A percentile compares a stretch with the other conserved stretches of the same genome.
These are phyloP conservation scores for Rhinichthys klamathensis DNA, from an alignment of 2,113 vertebrate species.

Conservation along the genomic window DNA sequence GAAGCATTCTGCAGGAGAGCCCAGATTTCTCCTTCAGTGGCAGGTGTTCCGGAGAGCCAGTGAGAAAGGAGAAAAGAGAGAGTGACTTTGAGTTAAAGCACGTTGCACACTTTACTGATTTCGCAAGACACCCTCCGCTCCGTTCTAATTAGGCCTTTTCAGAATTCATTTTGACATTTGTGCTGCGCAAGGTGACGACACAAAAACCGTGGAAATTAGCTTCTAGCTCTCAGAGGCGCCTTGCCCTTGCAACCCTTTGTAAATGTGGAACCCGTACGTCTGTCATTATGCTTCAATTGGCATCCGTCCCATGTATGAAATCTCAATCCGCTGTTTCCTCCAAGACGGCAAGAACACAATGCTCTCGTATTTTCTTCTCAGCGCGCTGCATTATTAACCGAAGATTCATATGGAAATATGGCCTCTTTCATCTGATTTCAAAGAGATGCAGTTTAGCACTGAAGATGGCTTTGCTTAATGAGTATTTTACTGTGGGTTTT, in stretches of 20 bases:
- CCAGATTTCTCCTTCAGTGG: constrained; percentile 38
- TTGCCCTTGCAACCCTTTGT: constrained; percentile 4
- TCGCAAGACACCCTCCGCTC: constrained; percentile 16
- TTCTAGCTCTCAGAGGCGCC: constrained; percentile 6
- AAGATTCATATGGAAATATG: constrained; percentile 60
- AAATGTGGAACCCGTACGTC: neutral
- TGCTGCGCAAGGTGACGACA: constrained; percentile 40
- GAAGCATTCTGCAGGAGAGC: constrained; percentile 55
- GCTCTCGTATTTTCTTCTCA: constrained; percentile 31
- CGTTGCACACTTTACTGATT: constrained; percentile 35
- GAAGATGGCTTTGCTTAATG: constrained; percentile 55
- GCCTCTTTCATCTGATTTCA: constrained; percentile 60
- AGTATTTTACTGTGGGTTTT: constrained; percentile 36
- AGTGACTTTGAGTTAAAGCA: constrained; percentile 21
- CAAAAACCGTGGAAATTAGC: constrained; percentile 41
- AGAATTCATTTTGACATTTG: constrained; percentile 55
- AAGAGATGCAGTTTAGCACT: constrained; percentile 56
- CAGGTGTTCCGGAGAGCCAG: constrained; percentile 40
- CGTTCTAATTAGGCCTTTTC: constrained; percentile 54
- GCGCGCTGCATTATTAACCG: constrained; percentile 44
- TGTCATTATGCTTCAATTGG: constrained; percentile 43
- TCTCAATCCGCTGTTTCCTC: constrained; percentile 41
- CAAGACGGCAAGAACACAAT: neutral
- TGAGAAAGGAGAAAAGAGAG: constrained; percentile 19
- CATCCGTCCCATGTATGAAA: constrained; percentile 28